phyloP scores from a whole-genome alignment of 2,113 vertebrate species.

The Piprites chloris region DNA sequence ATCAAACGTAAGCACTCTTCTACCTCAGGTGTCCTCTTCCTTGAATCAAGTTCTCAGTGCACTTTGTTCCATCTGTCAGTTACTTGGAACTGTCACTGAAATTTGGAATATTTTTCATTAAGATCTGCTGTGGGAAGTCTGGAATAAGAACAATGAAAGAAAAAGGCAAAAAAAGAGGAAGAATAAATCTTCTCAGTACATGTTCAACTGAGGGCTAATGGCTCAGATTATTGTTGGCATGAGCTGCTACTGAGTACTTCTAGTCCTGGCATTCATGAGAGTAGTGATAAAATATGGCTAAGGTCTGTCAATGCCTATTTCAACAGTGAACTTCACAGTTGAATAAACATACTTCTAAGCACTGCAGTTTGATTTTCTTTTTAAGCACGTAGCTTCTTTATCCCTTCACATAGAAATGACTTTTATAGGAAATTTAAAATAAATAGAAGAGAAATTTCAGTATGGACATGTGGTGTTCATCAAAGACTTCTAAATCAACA shows the following conservation, averaged over 20 bases:
- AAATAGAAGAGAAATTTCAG: constrained; percentile 10
- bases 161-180: not conserved
- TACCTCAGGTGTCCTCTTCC: not conserved
- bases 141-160: not conserved
- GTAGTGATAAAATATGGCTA: not conserved
- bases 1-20: not conserved
- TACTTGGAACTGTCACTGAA: not conserved
- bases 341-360: constrained; percentile 57
- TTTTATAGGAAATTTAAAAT: constrained; percentile 42
- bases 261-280: not conserved
- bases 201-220: not conserved
- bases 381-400: constrained; percentile 49
- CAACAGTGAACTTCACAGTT: constrained; percentile 18
- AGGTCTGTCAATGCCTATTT: not conserved
- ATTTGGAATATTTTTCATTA: constrained; percentile 15
- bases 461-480: constrained; percentile 8
- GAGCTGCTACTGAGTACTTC: not conserved
- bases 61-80: not conserved
- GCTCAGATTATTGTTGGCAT: constrained; percentile 18
- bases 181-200: not conserved
- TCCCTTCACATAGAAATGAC: not conserved
- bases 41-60: not conserved
- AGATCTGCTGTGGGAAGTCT: not conserved
- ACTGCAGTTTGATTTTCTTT: constrained; percentile 53
- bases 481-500: constrained; percentile 1